Evolutionary conservation across 53 echinoderm and acorn worm genomes (phyloP).

Genomic region (Glandiceps talaboti): DNA sequence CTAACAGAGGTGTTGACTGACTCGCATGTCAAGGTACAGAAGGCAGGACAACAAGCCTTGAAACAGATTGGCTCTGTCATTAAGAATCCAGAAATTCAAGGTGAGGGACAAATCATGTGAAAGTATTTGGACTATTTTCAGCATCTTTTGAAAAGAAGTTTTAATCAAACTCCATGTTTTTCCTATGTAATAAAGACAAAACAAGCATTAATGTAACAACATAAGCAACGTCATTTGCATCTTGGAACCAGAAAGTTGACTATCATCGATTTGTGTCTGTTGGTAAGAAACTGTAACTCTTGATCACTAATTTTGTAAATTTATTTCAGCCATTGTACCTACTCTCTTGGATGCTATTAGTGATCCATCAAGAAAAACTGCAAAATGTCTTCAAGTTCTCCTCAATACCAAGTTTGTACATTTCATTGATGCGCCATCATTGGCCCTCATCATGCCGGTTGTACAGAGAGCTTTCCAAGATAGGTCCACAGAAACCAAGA

Average conservation of each 20-base stretch:
- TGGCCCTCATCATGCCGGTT: slow-evolving; percentile 99
- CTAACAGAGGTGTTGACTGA: slow-evolving; percentile 92
- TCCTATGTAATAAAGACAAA: too few species aligned
- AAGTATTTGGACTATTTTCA: too few species aligned
- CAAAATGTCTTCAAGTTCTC: slow-evolving; percentile 56
- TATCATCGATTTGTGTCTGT: too few species aligned
- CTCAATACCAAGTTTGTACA: slow-evolving; percentile 97
- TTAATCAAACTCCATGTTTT: too few species aligned
- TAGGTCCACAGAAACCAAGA: slow-evolving; percentile 81
- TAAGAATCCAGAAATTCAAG: slow-evolving; percentile 96
- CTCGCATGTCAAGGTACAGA: slow-evolving; percentile 93
- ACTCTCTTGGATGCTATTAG: slow-evolving; percentile 78
- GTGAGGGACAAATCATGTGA: slow-evolving; percentile 22
- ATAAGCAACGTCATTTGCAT: too few species aligned
- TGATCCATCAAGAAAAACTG: slow-evolving; percentile 71
- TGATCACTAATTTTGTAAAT: slow-evolving; percentile 10
- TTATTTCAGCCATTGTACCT: slow-evolving; percentile 68
- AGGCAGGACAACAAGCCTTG: slow-evolving; percentile 78
- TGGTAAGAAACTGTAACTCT: too few species aligned
- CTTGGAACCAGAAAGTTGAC: too few species aligned
- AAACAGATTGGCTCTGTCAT: slow-evolving; percentile 94
- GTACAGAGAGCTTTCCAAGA: slow-evolving; percentile 88
- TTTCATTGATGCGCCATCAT: slow-evolving; percentile 97
- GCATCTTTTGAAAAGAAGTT: too few species aligned
- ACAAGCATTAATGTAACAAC: too few species aligned